Evolutionary conservation across 2,113 vertebrate species (phyloP).

Genomic region (Coturnix japonica): DNA sequence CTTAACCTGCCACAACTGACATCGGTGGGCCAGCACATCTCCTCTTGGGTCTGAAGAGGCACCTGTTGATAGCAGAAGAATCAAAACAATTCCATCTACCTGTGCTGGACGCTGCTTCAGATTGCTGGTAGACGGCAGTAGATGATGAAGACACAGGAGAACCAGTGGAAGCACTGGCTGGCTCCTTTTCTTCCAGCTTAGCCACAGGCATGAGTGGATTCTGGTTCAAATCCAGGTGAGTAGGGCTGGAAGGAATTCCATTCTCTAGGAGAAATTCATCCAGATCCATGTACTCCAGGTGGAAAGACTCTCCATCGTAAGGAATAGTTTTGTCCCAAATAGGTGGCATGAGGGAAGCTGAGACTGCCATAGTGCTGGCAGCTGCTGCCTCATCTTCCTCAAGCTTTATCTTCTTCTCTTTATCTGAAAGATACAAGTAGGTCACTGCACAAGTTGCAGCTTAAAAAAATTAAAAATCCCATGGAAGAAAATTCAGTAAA

Average conservation of each 20-base stretch:
- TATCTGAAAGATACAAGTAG: conserved; percentile 79
- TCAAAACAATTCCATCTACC: conserved; percentile 63
- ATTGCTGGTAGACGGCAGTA: conserved; percentile 78
- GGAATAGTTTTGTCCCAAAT: conserved; percentile 99
- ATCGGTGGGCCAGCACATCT: neutral
- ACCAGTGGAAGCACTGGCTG: conserved; percentile 74
- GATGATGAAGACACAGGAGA: conserved; percentile 79
- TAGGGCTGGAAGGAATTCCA: conserved; percentile 90
- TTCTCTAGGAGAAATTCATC: conserved; percentile 98
- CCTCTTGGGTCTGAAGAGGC: neutral
- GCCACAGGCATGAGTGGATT: conserved; percentile 83
- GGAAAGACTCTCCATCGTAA: conserved; percentile 96
- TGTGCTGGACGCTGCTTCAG: conserved; percentile 80
- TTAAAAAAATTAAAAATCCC: neutral
- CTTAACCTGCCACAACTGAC: neutral
- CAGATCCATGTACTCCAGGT: conserved; percentile 99
- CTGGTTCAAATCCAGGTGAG: conserved; percentile 83
- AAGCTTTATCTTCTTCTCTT: conserved; percentile 85
- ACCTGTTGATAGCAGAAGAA: neutral
- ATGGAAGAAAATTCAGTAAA: neutral
- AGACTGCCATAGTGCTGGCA: conserved; percentile 85
- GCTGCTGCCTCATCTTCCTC: conserved; percentile 83
- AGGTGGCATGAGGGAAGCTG: conserved; percentile 93
- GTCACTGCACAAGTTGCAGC: conserved; percentile 44
- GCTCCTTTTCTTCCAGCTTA: conserved; percentile 81